phyloP scores from a whole-genome alignment of 2,113 vertebrate genomes.

The Cynopterus brachyotis region DNA sequence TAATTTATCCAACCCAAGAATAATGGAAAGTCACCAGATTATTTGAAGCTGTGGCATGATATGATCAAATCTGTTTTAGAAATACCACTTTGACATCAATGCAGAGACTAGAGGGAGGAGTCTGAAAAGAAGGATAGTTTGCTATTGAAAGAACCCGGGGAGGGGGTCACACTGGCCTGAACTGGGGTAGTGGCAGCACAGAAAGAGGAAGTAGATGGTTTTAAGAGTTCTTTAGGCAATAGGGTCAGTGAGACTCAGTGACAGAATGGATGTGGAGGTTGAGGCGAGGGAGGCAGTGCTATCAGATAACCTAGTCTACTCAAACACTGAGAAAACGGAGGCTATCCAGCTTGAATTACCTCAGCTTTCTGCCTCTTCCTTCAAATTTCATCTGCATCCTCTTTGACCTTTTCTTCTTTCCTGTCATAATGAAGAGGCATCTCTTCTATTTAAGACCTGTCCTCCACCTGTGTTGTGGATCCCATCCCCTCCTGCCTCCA shows the following conservation, averaged over 20 bases:
- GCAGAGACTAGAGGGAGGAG: not conserved
- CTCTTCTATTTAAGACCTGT: not conserved
- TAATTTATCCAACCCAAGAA: not conserved
- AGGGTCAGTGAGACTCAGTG: not conserved
- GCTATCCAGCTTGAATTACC: not conserved
- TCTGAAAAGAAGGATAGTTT: not conserved
- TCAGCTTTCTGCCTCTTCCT: not conserved
- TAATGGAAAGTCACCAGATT: conserved; percentile 20
- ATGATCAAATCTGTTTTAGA: conserved; percentile 1
- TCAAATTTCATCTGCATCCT: not conserved
- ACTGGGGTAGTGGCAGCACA: not conserved
- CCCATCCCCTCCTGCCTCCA: not conserved
- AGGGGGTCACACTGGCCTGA: not conserved
- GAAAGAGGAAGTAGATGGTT: not conserved
- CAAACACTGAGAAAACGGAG: not conserved
- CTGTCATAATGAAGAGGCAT: not conserved
- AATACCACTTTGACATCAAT: not conserved
- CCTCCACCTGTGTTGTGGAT: not conserved
- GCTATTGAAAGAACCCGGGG: not conserved
- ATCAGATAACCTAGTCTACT: not conserved
- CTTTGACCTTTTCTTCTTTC: not conserved
- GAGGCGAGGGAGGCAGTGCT: not conserved
- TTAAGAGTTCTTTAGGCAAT: conserved; percentile 8
- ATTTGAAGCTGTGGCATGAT: not conserved
- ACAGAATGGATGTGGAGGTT: not conserved